Base-by-base conservation (phyloP, 2,888 invertebrate genomes). In the Apamea monoglypha region DNA sequence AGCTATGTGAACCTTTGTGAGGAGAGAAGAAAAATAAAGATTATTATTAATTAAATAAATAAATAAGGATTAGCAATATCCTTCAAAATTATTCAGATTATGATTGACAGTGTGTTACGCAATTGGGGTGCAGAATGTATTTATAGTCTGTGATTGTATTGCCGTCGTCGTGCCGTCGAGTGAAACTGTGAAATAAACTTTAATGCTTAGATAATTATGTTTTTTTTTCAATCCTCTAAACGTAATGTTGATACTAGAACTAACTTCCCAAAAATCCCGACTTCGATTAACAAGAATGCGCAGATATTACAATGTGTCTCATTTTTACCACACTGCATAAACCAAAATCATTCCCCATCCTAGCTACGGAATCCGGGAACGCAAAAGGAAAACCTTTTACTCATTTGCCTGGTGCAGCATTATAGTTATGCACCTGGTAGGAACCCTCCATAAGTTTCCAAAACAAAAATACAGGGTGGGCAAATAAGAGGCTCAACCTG, bases 111-210 rank as follows among this genome's bases (percentile, higher is more conserved):
- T 59, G 56, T n/a, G 56, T 59, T 56, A 56, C 3, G 10, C 53
- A n/a, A n/a, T 59, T n/a, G n/a, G 5, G 56, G 1, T 59, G 12
- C n/a, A 44, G 8, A 50, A 14, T 68, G 6, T 47, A 50, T 70
- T 50, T 3, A 59, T 18, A 40, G 4, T 59, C 14, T 4, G n/a
- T 81, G 61, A 32, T 44, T 14, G 40, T 4, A 8, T 32, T 36
- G 5, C 32, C 32, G 10, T 25, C 16, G 16, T 14, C 18, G 7
- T 29, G 29, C 25, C 21, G 36, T 64, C 36, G 36, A 64, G 32
- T 53, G 61, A 36, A 67, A 67, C 61, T 36, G 32, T 53, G 61
- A 36, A 67, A 67, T 67, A 80, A 80, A 84, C 29, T 32, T 40
- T 6, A 84, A 53, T 36, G 36, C 4, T 18, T 59, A 59, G 1